phyloP scores from a whole-genome alignment of 2,113 vertebrate genomes.

The Thunnus maccoyii region DNA sequence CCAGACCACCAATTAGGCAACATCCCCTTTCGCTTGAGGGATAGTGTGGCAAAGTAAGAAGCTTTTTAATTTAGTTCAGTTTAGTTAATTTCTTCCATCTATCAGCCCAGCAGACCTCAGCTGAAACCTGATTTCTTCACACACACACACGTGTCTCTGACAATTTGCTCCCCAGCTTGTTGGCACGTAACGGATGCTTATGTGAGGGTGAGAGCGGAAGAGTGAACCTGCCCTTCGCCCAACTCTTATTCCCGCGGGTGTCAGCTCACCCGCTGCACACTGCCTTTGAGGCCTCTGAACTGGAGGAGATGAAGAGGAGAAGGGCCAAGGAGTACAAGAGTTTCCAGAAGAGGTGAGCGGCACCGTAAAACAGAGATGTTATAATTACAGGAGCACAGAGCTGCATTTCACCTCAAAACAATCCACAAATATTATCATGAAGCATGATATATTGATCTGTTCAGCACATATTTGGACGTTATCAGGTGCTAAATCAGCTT shows the following conservation, averaged over 20 bases:
- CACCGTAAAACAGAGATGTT: background rate
- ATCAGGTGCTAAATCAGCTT: background rate
- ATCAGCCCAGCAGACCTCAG: background rate
- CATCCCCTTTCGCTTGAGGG: slow-evolving; percentile 80
- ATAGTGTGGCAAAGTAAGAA: slow-evolving; percentile 75
- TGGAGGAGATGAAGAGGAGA: slow-evolving; percentile 82
- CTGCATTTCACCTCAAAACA: too few species aligned
- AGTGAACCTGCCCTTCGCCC: slow-evolving; percentile 85
- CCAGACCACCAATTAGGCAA: slow-evolving; percentile 59
- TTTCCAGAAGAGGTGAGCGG: slow-evolving; percentile 86
- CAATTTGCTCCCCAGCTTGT: slow-evolving; percentile 78
- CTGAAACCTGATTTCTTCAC: background rate
- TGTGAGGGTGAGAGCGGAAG: slow-evolving; percentile 85
- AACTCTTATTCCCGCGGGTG: slow-evolving; percentile 84
- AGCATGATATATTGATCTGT: too few species aligned
- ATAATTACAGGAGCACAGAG: background rate
- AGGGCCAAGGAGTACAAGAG: slow-evolving; percentile 87
- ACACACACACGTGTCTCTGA: background rate
- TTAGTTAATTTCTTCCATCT: background rate
- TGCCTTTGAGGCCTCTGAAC: slow-evolving; percentile 83
- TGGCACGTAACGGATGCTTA: slow-evolving; percentile 88
- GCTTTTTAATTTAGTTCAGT: background rate
- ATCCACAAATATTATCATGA: too few species aligned
- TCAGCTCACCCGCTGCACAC: slow-evolving; percentile 84
- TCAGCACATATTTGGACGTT: too few species aligned